Evolutionary conservation across 2,888 invertebrate species (phyloP), one percentile per base, ranked within the genome.

Genomic region (Tetropium fuscum): DNA sequence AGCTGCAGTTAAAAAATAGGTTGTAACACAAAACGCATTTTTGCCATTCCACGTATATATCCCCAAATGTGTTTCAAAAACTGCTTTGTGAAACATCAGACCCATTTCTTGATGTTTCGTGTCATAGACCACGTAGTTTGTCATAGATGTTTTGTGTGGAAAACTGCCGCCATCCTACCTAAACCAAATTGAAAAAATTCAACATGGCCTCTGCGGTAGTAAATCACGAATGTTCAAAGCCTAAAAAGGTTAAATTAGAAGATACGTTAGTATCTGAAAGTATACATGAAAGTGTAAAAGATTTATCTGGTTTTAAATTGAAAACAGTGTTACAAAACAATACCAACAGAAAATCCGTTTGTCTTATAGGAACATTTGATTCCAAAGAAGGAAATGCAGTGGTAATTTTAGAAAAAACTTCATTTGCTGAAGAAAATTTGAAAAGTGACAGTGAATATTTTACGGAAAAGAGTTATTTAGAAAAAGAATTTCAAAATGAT

Each of bases 351-450:
- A 94, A 94, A 84, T 84, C 85, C 3, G 86, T 92, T 72, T 88
- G 86, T 79, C 78, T 93, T 36, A 85, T 89, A 69, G 94, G 94
- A 11, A 85, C 82, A 63, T 92, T 93, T 71, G 81, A 83, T 58
- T 86, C 86, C 58, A 83, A 84, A 76, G 84, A 85, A 72, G 87
- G 86, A 70, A 83, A 86, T 63, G 94, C 91, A 11, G 83, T 95
- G 63, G 82, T 95, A 55, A 80, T 94, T 66, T 84, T 95, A 32
- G 94, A 95, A 77, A 95, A 95, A 81, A 89, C 89, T 76, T 89
- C 90, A 36, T 94, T 95, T 78, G 87, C 87, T 30, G 87, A 88
- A 63, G 86, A 89, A 40, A 84, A 86, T 69, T 82, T 91, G 45
- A 83, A 83, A 18, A 76, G 80, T 8, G 76, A 81, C 72, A 83